Evolutionary conservation across 1,140 invertebrate genomes (phyloP).

Genomic region (Myzus persicae): DNA sequence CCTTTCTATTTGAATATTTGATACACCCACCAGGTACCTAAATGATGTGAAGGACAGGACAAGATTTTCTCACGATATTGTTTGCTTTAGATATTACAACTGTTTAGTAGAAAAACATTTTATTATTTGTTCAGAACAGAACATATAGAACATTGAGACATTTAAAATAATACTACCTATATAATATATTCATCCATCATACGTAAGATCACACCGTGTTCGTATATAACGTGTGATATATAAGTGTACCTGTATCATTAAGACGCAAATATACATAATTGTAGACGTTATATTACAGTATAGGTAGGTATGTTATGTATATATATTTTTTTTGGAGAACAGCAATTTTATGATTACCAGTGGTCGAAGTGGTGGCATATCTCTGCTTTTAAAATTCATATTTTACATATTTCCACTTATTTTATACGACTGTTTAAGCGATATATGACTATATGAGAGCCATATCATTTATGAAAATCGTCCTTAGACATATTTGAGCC

Average conservation of each 20-base stretch:
- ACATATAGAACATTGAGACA: neutral
- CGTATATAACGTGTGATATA: neutral
- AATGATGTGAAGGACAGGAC: neutral
- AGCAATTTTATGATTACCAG: neutral
- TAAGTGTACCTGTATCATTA: neutral
- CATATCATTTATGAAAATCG: no score
- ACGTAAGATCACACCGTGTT: neutral
- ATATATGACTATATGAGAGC: no score
- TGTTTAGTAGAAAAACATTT: constrained; percentile 26
- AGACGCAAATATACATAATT: neutral
- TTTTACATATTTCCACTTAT: no score
- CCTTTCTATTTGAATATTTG: constrained; percentile 38
- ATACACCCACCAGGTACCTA: constrained; percentile 29
- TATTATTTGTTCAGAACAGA: constrained; percentile 19
- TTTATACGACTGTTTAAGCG: no score
- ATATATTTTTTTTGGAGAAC: no score
- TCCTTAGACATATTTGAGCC: no score
- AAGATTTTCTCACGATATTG: constrained; percentile 36
- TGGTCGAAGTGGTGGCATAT: no score
- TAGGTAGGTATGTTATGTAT: neutral
- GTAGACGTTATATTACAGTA: neutral
- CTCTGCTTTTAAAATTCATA: no score
- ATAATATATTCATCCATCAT: neutral
- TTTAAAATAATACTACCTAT: neutral
- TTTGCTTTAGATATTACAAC: constrained; percentile 25